phyloP scores from a whole-genome alignment of 1,140 invertebrate species.

The Chlorops oryzae region DNA sequence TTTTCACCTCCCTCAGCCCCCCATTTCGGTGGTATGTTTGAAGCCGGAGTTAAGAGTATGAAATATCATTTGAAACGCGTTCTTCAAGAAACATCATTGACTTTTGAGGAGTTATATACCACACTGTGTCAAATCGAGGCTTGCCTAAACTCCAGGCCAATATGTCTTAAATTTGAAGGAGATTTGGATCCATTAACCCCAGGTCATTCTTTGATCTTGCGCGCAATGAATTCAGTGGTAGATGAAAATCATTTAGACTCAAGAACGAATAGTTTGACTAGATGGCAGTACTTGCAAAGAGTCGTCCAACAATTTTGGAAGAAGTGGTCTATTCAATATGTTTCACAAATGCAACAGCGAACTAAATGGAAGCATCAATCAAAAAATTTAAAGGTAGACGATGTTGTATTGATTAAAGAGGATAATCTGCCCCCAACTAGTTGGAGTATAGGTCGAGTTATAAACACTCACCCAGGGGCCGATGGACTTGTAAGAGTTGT shows the following conservation, averaged over 20 bases:
- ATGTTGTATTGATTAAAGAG: slow-evolving; percentile 26
- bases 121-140: slow-evolving; percentile 31
- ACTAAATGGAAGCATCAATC: slow-evolving; percentile 21
- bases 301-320: too few species aligned
- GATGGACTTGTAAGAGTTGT: slow-evolving; percentile 28
- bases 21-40: slow-evolving; percentile 34
- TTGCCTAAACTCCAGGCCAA: slow-evolving; percentile 33
- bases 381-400: slow-evolving; percentile 16
- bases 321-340: too few species aligned
- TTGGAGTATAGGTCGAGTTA: slow-evolving; percentile 25
- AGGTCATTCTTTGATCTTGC: slow-evolving; percentile 43
- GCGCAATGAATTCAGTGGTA: slow-evolving; percentile 21
- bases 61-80: slow-evolving; percentile 30
- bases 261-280: slow-evolving; percentile 11
- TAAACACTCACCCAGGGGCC: slow-evolving; percentile 17
- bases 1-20: slow-evolving; percentile 28
- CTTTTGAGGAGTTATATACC: slow-evolving; percentile 28
- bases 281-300: slow-evolving; percentile 24
- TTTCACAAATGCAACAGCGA: slow-evolving; percentile 19
- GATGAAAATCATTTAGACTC: slow-evolving; percentile 8
- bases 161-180: slow-evolving; percentile 26
- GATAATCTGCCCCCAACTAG: slow-evolving; percentile 21
- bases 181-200: slow-evolving; percentile 40
- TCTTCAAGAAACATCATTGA: slow-evolving; percentile 23
- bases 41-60: slow-evolving; percentile 26